Conservation (phyloP, 2,888 invertebrate genomes). For the Clepsis dumicolana region DNA sequence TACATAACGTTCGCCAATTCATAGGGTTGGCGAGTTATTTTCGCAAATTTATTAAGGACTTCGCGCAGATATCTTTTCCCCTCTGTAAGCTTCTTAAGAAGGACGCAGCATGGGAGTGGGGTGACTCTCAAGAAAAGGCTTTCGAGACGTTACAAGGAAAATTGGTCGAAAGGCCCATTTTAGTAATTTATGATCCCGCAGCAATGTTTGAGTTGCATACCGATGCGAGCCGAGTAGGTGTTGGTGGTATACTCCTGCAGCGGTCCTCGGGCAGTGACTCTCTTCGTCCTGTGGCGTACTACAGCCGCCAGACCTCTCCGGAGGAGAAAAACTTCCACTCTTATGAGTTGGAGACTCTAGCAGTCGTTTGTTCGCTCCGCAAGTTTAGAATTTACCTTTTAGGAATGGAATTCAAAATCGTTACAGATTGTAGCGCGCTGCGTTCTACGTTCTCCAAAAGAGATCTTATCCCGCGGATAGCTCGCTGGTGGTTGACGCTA, state of each 20-base stretch:
- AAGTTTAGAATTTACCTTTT: conserved; percentile 30
- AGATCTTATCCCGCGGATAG: no score
- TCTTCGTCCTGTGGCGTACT: no score
- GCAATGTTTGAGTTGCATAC: conserved; percentile 46
- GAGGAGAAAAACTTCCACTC: conserved; percentile 41
- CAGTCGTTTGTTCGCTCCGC: conserved; percentile 35
- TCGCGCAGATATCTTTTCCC: conserved; percentile 44
- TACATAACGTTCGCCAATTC: conserved; percentile 51
- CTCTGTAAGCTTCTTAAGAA: conserved; percentile 43
- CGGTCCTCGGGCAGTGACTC: no score
- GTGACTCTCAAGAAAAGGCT: conserved; percentile 15
- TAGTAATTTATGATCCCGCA: conserved; percentile 49
- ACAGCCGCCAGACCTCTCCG: no score
- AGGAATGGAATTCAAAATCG: conserved; percentile 30
- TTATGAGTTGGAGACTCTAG: conserved; percentile 42
- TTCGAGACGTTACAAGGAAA: conserved; percentile 25
- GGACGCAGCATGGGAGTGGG: conserved; percentile 31
- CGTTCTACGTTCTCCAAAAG: conserved; percentile 36
- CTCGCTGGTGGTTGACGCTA: no score
- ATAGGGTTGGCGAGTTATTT: no score
- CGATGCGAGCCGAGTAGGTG: conserved; percentile 39
- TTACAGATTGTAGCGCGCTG: conserved; percentile 39
- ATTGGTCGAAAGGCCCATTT: conserved; percentile 41
- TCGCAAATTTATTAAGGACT: conserved; percentile 48
- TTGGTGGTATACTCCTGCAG: conserved; percentile 40